phyloP scores from a whole-genome alignment of 2,113 vertebrate genomes.

The Dasyurus viverrinus region DNA sequence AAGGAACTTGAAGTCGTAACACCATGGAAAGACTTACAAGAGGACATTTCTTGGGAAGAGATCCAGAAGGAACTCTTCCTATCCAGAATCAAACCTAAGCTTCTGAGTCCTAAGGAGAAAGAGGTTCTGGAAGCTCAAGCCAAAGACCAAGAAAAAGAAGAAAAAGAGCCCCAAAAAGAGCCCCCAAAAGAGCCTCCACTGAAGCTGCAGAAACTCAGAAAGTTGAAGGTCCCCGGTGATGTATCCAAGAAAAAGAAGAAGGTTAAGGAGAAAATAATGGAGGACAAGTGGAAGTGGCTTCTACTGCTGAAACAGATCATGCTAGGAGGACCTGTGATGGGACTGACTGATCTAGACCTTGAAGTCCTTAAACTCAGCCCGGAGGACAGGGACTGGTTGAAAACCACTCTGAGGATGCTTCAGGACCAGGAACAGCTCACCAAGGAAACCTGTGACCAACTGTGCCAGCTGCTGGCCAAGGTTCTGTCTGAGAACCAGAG shows the following conservation, averaged over 20 bases:
- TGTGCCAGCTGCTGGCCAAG: constrained; percentile 71
- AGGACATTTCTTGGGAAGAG: constrained; percentile 20
- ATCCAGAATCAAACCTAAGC: not conserved
- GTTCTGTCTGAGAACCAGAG: constrained; percentile 52
- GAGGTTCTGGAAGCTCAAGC: constrained; percentile 1
- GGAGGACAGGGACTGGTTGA: constrained; percentile 59
- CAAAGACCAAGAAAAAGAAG: not conserved
- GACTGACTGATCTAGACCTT: not conserved
- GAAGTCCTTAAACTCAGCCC: not conserved
- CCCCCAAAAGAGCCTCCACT: too few relatives aligned
- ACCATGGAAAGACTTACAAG: not conserved
- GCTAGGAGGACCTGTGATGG: not conserved
- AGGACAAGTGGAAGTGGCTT: constrained; percentile 42
- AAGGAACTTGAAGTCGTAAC: constrained; percentile 20
- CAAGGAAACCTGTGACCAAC: constrained; percentile 55
- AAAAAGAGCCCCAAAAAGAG: not conserved
- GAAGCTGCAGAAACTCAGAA: not conserved
- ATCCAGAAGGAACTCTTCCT: not conserved
- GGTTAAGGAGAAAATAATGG: not conserved
- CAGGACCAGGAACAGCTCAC: constrained; percentile 63
- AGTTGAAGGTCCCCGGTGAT: not conserved
- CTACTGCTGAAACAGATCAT: constrained; percentile 3
- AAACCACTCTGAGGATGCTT: constrained; percentile 26
- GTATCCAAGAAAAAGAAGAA: not conserved
- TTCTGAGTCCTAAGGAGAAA: not conserved